Base-by-base conservation (phyloP, 2,888 invertebrate species). In the Troides aeacus region DNA sequence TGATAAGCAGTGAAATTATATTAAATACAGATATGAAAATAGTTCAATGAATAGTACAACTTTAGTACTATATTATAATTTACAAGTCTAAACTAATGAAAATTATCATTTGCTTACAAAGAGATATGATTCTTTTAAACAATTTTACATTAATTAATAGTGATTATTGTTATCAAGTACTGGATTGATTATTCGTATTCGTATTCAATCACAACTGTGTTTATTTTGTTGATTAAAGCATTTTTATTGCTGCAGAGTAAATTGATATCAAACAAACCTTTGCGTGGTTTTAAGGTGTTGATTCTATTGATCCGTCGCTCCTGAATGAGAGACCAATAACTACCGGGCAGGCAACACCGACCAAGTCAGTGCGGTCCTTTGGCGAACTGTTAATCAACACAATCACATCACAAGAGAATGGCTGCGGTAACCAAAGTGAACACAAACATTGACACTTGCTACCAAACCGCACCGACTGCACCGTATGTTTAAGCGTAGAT, bases 401-500 rank as follows among this genome's bases (percentile, higher is more conserved):
- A 81, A 77, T 74, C 82, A 85, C 83, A 80, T 81, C 81, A 82
- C 81, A 80, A 75, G 73, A 4, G 53, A 75, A 58, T 58, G 67
- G 74, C 79, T 80, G 82, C 77, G 81, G 84, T 81, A 84, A 84
- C 83, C 79, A 84, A 86, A 85, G 84, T 83, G 86, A 85, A 66
- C 66, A 85, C 84, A 81, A 79, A 79, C 78, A 85, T 83, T 79
- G 77, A 83, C 89, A 88, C 87, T 87, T 88, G 88, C 88, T 88
- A 79, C 82, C 79, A 72, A 74, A 71, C 70, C 61, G 39, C 15
- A 57, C 62, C 68, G 66, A 63, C 57, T 42, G 76, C 74, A 76
- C 30, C 74, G 74, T 78, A 74, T 67, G 72, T 74, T 73, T 72
- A 70, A 75, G 77, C 73, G 70, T 72, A 68, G 67, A 76, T 74